Evolutionary conservation across 2,888 invertebrate genomes (phyloP).

Genomic region (Ceraclea dissimilis): DNA sequence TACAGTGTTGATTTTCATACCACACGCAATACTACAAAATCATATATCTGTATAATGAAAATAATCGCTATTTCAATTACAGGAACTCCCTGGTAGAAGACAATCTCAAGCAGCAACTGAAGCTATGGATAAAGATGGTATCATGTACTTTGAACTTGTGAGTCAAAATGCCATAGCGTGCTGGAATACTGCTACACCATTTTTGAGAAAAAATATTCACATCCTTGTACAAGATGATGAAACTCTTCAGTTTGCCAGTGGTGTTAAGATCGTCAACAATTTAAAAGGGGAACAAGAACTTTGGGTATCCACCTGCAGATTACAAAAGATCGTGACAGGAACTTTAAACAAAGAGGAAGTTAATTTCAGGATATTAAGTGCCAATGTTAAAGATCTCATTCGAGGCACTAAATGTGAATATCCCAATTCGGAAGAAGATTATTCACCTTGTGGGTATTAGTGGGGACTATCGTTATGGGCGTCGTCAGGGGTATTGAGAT

Average conservation of each 20-base stretch:
- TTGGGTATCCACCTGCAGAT: conserved; percentile 60
- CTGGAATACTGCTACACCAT: conserved; percentile 63
- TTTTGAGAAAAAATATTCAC: conserved; percentile 47
- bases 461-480: too few relatives aligned
- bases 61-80: conserved; percentile 28
- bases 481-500: too few relatives aligned
- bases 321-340: conserved; percentile 59
- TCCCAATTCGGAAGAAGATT: background rate
- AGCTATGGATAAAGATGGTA: conserved; percentile 62
- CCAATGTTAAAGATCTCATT: conserved; percentile 48
- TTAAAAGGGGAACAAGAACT: conserved; percentile 52
- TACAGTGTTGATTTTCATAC: too few relatives aligned
- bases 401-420: conserved; percentile 47
- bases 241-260: conserved; percentile 66
- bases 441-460: too few relatives aligned
- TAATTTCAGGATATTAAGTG: conserved; percentile 66
- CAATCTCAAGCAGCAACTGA: conserved; percentile 63
- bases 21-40: too few relatives aligned
- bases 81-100: conserved; percentile 38
- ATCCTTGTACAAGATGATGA: conserved; percentile 49
- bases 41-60: too few relatives aligned
- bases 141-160: conserved; percentile 63
- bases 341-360: conserved; percentile 46
- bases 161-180: conserved; percentile 61
- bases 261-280: conserved; percentile 59